phyloP scores from a whole-genome alignment of 2,797 vertebrate species.

The Pygocentrus nattereri region DNA sequence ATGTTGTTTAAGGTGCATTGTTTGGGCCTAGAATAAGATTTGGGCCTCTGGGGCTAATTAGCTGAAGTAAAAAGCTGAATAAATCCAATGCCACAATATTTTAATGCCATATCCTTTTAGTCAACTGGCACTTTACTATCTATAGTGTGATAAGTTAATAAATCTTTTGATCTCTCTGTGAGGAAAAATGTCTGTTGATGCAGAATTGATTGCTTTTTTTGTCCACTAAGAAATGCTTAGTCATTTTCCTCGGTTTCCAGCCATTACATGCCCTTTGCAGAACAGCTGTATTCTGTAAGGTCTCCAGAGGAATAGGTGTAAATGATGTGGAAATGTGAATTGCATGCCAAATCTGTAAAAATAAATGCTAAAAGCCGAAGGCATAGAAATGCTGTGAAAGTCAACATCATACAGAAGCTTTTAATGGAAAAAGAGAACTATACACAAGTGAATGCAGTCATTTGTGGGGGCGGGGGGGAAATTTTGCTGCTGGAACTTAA shows the following conservation, averaged over 20 bases:
- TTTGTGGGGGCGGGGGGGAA: neutral
- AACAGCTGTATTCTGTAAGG: conserved; percentile 1
- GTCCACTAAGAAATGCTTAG: conserved; percentile 14
- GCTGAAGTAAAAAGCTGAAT: neutral
- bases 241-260: conserved; percentile 23
- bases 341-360: conserved; percentile 15
- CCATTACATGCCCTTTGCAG: conserved; percentile 25
- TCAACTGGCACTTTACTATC: neutral
- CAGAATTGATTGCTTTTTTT: conserved; percentile 16
- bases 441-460: neutral
- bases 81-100: neutral
- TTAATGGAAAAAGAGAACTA: neutral
- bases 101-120: neutral
- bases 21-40: neutral
- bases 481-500: neutral
- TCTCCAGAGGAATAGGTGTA: conserved; percentile 28
- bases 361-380: conserved; percentile 21
- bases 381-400: conserved; percentile 10
- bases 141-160: neutral
- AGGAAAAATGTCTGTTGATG: conserved; percentile 1
- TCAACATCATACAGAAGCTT: neutral
- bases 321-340: conserved; percentile 37
- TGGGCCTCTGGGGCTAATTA: neutral
- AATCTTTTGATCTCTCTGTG: conserved; percentile 1
- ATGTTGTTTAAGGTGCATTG: too few species aligned